A percentile compares a stretch with the other conserved stretches of the same genome.
These are phyloP conservation scores for Trematocara nigrifrons DNA, from an alignment of 2,113 vertebrate species.

Conservation along the genomic window DNA sequence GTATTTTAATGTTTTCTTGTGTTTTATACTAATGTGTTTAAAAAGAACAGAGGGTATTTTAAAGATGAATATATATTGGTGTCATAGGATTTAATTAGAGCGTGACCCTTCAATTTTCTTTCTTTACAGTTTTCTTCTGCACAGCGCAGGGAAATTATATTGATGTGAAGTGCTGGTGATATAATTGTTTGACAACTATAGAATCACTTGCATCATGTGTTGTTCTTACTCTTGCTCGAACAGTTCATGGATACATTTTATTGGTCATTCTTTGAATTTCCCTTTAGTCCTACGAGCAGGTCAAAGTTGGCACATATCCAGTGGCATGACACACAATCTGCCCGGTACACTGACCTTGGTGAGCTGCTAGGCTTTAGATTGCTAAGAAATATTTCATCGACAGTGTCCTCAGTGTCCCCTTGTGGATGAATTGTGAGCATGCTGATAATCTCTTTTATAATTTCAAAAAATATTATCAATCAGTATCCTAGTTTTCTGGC, in stretches of 20 bases:
- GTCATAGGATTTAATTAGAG: neutral
- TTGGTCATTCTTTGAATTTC: neutral
- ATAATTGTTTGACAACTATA: neutral
- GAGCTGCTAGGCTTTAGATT: neutral
- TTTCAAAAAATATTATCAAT: neutral
- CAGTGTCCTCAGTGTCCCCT: neutral
- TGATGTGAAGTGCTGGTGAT: neutral
- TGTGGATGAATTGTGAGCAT: neutral
- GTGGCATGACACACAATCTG: neutral
- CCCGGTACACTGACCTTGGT: neutral
- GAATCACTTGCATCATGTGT: neutral
- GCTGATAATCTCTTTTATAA: neutral
- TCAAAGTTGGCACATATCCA: neutral
- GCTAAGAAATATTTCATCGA: neutral
- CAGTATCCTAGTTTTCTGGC: neutral
- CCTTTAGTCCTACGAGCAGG: neutral
- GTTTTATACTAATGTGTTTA: neutral
- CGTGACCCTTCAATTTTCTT: neutral
- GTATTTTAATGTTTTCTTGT: neutral
- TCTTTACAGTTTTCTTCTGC: neutral
- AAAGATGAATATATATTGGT: neutral
- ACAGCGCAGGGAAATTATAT: neutral
- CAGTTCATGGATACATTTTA: neutral
- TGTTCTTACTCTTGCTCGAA: neutral
- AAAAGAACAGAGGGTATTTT: fast-evolving